Evolutionary conservation across 2,113 vertebrate genomes (phyloP).

Genomic region (Cephalopterus ornatus): DNA sequence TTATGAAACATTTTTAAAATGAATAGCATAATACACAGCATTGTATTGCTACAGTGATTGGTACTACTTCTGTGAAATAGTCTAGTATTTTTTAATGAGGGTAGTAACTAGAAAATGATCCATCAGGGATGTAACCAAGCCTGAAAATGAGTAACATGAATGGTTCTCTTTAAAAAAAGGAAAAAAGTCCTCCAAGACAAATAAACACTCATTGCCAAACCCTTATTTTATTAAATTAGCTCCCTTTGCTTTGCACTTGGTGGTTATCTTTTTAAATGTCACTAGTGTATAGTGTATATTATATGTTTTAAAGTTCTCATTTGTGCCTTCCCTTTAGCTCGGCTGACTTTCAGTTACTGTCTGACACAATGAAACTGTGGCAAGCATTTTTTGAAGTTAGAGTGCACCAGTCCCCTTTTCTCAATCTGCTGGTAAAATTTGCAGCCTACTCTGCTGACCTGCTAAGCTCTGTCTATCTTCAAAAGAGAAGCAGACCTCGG

Average conservation of each 20-base stretch:
- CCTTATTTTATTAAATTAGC: conserved; percentile 46
- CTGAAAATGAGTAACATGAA: conserved; percentile 20
- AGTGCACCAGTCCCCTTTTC: rapidly evolving
- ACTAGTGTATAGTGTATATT: conserved; percentile 6
- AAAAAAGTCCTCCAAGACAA: not conserved
- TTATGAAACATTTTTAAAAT: not conserved
- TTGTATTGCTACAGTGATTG: not conserved
- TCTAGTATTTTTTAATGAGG: conserved; percentile 23
- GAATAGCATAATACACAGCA: not conserved
- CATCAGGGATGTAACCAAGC: conserved; percentile 6
- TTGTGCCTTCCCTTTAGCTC: conserved; percentile 28
- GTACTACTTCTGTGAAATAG: not conserved
- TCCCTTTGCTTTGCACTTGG: conserved; percentile 18
- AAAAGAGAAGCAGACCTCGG: not conserved
- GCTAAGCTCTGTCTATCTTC: not conserved
- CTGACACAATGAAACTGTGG: conserved; percentile 6
- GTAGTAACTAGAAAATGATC: conserved; percentile 33
- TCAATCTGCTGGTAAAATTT: not conserved
- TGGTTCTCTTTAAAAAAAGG: not conserved
- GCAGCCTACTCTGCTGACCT: not conserved
- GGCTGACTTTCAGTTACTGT: not conserved
- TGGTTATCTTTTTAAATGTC: conserved; percentile 42
- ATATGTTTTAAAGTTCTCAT: conserved; percentile 29
- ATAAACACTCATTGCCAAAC: not conserved
- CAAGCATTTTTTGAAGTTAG: conserved; percentile 32